Percentiles rank a stretch among this genome's conserved stretches.
These are phyloP conservation scores for Orthosia gothica DNA, from an alignment of 2,888 invertebrate genomes.

Conservation along the genomic window DNA sequence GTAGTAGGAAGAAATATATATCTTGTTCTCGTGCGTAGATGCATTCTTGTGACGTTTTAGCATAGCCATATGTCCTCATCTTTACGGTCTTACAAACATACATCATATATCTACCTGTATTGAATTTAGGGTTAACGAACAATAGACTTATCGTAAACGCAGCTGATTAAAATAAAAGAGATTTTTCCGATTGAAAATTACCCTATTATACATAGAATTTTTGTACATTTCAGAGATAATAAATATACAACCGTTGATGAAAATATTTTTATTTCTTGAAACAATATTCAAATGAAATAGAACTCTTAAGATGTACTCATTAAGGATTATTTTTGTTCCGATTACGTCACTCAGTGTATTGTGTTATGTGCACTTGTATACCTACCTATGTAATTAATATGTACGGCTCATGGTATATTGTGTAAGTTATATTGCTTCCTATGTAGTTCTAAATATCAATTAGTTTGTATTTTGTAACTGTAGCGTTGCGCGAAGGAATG, in stretches of 20 bases:
- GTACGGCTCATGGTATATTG: constrained; percentile 61
- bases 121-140: constrained; percentile 49
- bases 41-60: neutral
- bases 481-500: constrained; percentile 56
- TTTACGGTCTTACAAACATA: constrained; percentile 13
- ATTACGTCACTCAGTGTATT: constrained; percentile 48
- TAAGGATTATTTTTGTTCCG: constrained; percentile 42
- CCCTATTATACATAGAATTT: constrained; percentile 18
- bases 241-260: constrained; percentile 32
- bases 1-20: neutral
- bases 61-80: constrained; percentile 25
- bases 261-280: constrained; percentile 44
- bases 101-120: constrained; percentile 27
- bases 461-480: constrained; percentile 50
- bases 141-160: constrained; percentile 61
- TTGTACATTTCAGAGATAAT: constrained; percentile 42
- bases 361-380: constrained; percentile 33
- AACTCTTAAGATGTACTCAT: constrained; percentile 47
- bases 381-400: constrained; percentile 33
- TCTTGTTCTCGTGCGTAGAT: neutral
- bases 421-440: constrained; percentile 80
- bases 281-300: constrained; percentile 46
- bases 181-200: constrained; percentile 48
- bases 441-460: constrained; percentile 78
- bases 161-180: constrained; percentile 58